phyloP scores from a whole-genome alignment of 2,113 vertebrate species.

The Pelvicachromis taeniatus region DNA sequence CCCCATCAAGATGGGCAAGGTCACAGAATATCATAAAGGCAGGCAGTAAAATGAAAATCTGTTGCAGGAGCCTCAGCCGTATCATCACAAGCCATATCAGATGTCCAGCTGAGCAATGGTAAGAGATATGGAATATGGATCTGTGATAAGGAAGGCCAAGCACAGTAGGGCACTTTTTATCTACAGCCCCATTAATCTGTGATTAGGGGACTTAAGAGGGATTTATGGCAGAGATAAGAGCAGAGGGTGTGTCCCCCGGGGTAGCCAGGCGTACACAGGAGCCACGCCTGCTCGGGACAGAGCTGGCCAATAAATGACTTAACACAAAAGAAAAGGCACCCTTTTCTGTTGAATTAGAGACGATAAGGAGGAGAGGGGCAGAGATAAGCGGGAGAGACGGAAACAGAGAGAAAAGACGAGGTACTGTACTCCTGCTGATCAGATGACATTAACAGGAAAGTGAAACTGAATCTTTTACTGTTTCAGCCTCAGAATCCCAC shows the following conservation, averaged over 20 bases:
- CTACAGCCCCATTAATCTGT: conserved; percentile 67
- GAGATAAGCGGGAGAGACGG: conserved; percentile 37
- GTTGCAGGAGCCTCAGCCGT: background rate
- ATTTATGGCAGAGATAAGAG: conserved; percentile 74
- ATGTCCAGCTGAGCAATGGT: conserved; percentile 35
- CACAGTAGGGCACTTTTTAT: conserved; percentile 56
- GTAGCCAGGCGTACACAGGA: conserved; percentile 28
- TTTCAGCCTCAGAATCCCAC: conserved; percentile 52
- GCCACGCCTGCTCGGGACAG: conserved; percentile 32
- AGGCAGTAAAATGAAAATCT: conserved; percentile 6
- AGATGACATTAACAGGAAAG: conserved; percentile 55
- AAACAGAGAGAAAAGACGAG: conserved; percentile 21
- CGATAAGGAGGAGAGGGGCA: conserved; percentile 29
- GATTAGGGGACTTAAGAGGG: conserved; percentile 74
- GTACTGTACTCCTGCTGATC: conserved; percentile 37
- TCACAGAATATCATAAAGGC: conserved; percentile 25
- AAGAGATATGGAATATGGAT: conserved; percentile 51
- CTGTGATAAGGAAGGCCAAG: conserved; percentile 55
- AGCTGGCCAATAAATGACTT: conserved; percentile 29
- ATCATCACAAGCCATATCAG: conserved; percentile 27
- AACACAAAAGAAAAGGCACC: conserved; percentile 37
- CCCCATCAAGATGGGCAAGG: conserved; percentile 29
- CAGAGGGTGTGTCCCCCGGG: conserved; percentile 55
- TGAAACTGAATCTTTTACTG: conserved; percentile 43
- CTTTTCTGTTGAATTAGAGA: conserved; percentile 51